Percentiles rank a stretch among this genome's conserved stretches.
These are phyloP conservation scores for Oligia fasciuncula DNA, from an alignment of 2,888 invertebrate genomes.

Conservation along the genomic window DNA sequence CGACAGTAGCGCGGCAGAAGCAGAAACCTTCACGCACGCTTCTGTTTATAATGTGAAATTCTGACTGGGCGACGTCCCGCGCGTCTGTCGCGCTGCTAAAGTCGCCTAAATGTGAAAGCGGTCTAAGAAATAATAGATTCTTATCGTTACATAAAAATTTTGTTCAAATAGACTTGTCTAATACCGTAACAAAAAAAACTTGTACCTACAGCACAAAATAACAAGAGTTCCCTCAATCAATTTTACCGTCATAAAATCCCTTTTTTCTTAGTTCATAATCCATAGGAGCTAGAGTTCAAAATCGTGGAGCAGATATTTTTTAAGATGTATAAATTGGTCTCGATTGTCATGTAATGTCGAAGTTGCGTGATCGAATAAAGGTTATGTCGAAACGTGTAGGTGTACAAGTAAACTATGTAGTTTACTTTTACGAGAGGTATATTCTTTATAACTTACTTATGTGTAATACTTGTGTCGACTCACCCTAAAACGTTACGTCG, in stretches of 20 bases:
- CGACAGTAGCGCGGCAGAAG: no score
- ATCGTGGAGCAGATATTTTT: conserved; percentile 43
- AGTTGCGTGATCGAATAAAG: conserved; percentile 65
- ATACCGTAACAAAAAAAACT: conserved; percentile 11
- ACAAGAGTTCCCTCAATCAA: conserved; percentile 34
- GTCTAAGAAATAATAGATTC: no score
- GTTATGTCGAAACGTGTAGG: conserved; percentile 46
- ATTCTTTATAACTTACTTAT: conserved; percentile 3
- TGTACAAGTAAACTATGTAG: conserved; percentile 30
- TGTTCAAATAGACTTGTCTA: conserved; percentile 18
- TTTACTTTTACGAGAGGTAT: conserved; percentile 6
- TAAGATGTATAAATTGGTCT: conserved; percentile 54
- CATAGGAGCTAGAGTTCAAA: conserved; percentile 30
- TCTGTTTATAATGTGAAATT: no score
- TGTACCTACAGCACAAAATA: conserved; percentile 30
- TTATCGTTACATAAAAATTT: neutral
- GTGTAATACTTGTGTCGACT: neutral
- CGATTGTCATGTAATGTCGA: conserved; percentile 63
- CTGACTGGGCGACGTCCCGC: no score
- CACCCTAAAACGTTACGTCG: neutral
- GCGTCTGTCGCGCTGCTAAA: no score
- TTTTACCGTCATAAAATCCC: conserved; percentile 1
- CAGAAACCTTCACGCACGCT: no score
- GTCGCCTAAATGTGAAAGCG: no score
- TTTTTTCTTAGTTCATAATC: conserved; percentile 7